Conservation (phyloP, 2,888 invertebrate genomes). For the Lasioglossum zephyrum region DNA sequence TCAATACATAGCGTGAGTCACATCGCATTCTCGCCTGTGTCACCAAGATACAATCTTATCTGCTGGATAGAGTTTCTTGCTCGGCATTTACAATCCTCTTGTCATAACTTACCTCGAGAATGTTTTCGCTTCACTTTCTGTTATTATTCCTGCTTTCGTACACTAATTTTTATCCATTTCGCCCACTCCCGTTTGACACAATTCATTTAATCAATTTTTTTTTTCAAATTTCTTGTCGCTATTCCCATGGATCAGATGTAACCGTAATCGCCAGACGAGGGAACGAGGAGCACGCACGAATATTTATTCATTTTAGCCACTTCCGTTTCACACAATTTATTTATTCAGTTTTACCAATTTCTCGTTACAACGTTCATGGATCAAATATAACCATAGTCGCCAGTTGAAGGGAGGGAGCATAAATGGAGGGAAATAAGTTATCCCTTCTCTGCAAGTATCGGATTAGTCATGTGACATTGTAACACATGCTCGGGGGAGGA, state of each 20-base stretch:
- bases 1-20: slow-evolving; percentile 36
- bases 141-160: not conserved
- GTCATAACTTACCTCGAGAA: not conserved
- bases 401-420: too few species aligned
- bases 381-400: too few species aligned
- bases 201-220: not conserved
- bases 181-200: not conserved
- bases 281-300: too few species aligned
- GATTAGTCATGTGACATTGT: too few species aligned
- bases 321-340: not conserved
- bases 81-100: not conserved
- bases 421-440: too few species aligned
- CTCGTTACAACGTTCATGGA: not conserved
- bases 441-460: too few species aligned
- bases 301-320: not conserved
- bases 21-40: not conserved
- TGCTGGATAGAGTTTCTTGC: not conserved
- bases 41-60: not conserved
- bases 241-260: not conserved
- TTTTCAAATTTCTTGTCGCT: not conserved
- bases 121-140: not conserved
- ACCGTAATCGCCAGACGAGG: too few species aligned
- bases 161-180: not conserved
- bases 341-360: not conserved
- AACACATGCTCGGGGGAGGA: too few species aligned